Conservation (phyloP, 2,113 vertebrate genomes). For the Cynopterus brachyotis region DNA sequence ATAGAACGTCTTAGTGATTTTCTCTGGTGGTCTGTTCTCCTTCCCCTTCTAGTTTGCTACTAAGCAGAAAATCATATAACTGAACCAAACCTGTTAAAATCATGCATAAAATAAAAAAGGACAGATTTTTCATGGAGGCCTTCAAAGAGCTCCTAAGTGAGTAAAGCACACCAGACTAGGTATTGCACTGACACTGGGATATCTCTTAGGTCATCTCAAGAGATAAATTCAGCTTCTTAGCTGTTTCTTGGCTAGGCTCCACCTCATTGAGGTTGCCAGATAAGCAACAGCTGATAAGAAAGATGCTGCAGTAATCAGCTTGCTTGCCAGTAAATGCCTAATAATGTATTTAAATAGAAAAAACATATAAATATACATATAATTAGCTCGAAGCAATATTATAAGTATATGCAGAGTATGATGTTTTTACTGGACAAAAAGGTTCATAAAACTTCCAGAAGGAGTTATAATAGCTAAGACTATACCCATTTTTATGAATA, state of each 20-base stretch:
- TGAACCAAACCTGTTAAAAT: not conserved
- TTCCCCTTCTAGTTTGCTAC: not conserved
- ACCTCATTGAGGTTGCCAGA: not conserved
- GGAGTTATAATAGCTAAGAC: not conserved
- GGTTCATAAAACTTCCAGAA: not conserved
- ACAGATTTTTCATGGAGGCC: not conserved
- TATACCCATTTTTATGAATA: not conserved
- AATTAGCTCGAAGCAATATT: not conserved
- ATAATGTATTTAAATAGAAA: not conserved
- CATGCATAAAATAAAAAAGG: not conserved
- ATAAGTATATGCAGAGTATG: not conserved
- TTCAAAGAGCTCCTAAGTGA: not conserved
- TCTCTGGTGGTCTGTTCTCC: not conserved
- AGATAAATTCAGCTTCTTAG: not conserved
- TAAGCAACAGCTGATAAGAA: conserved; percentile 43
- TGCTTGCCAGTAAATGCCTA: not conserved
- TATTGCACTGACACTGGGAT: not conserved
- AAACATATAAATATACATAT: not conserved
- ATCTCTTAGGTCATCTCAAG: not conserved
- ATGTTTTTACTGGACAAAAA: conserved; percentile 14
- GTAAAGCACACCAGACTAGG: not conserved
- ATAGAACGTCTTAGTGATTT: not conserved
- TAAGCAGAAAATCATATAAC: not conserved
- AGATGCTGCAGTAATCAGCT: not conserved
- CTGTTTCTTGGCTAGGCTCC: not conserved